Percentiles rank a stretch among this genome's conserved stretches.
These are phyloP conservation scores for Silvanus unidentatus DNA, from an alignment of 2,888 invertebrate species.

Conservation along the genomic window DNA sequence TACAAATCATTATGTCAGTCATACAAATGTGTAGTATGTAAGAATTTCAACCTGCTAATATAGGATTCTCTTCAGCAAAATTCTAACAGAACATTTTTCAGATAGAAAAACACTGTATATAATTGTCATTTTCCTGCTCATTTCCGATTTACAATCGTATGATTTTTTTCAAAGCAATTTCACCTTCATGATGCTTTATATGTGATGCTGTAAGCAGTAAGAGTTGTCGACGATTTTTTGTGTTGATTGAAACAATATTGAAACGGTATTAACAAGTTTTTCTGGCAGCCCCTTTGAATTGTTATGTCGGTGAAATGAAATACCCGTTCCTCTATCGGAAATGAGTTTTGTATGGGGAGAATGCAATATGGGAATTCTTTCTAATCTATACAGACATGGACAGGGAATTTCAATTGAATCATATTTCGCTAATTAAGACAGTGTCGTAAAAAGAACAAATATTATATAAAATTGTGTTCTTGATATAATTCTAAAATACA, in stretches of 20 bases:
- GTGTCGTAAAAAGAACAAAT: too few relatives aligned
- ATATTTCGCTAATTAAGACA: too few relatives aligned
- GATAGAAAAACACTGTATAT: slow-evolving; percentile 6
- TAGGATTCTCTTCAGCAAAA: too few relatives aligned
- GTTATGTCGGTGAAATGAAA: slow-evolving; percentile 45
- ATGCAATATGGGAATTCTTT: slow-evolving; percentile 18
- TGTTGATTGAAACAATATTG: slow-evolving; percentile 45
- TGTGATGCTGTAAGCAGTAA: slow-evolving; percentile 35
- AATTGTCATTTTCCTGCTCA: slow-evolving; percentile 45
- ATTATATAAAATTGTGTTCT: too few relatives aligned
- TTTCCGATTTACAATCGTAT: slow-evolving; percentile 37
- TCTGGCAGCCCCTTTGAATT: slow-evolving; percentile 28
- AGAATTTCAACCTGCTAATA: too few relatives aligned
- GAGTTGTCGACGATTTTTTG: slow-evolving; percentile 31
- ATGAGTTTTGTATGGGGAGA: slow-evolving; percentile 36
- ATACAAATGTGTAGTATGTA: too few relatives aligned
- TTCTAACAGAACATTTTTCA: too few relatives aligned
- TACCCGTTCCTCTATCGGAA: slow-evolving; percentile 44
- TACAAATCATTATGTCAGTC: too few relatives aligned
- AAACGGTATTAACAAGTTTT: slow-evolving; percentile 27
- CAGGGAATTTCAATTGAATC: too few relatives aligned
- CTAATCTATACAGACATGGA: too few relatives aligned
- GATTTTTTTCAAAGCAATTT: slow-evolving; percentile 34
- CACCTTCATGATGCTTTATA: slow-evolving; percentile 32
- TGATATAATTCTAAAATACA: too few relatives aligned